Evolutionary conservation across 2,888 invertebrate species (phyloP).

Genomic region (Syrphus vitripennis): DNA sequence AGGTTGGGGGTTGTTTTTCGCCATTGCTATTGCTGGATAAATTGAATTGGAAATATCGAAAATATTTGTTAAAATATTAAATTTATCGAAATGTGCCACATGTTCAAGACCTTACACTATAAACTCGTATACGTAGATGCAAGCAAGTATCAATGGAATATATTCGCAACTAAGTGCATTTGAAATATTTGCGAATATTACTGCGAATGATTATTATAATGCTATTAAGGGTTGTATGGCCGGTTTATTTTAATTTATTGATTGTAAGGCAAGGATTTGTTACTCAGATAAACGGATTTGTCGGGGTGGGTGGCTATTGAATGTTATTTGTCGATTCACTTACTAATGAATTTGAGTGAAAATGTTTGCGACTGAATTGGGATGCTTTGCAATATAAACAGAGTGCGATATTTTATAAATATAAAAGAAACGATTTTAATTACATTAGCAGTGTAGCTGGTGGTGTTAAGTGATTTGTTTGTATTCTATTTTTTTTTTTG

Average conservation of each 20-base stretch:
- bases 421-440: slow-evolving; percentile 45
- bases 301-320: slow-evolving; percentile 21
- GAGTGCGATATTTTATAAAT: background rate
- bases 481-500: slow-evolving; percentile 4
- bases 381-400: slow-evolving; percentile 16
- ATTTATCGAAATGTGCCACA: slow-evolving; percentile 69
- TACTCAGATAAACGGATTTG: background rate
- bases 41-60: slow-evolving; percentile 65
- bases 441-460: slow-evolving; percentile 25
- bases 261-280: slow-evolving; percentile 38
- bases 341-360: slow-evolving; percentile 31
- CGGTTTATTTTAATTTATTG: slow-evolving; percentile 56
- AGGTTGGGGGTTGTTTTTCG: background rate
- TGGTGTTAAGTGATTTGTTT: background rate
- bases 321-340: slow-evolving; percentile 51
- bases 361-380: slow-evolving; percentile 41
- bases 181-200: slow-evolving; percentile 28
- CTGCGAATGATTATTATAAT: slow-evolving; percentile 55
- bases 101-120: slow-evolving; percentile 31
- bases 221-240: slow-evolving; percentile 64
- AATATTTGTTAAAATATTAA: slow-evolving; percentile 63
- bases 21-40: background rate
- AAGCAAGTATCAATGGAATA: slow-evolving; percentile 7
- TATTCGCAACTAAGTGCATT: slow-evolving; percentile 49
- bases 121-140: background rate